These are phyloP conservation scores for Aphodius granarius DNA, from an alignment of 2,888 invertebrate species.

Conservation along the genomic window DNA sequence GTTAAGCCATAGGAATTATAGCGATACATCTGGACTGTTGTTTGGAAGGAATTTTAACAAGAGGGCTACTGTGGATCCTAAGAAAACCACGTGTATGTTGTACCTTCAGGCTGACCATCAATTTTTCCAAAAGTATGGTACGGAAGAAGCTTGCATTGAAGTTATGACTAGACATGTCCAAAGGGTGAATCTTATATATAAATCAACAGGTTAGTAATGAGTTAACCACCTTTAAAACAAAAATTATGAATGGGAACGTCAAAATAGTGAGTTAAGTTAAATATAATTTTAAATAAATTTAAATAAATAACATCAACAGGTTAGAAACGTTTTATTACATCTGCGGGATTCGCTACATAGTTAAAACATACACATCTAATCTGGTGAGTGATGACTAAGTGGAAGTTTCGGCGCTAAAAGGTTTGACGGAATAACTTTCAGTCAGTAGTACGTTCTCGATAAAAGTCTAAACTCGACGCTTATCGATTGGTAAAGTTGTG, in stretches of 20 bases:
- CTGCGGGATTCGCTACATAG: too few species aligned
- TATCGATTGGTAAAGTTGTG: neutral
- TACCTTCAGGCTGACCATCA: conserved; percentile 96
- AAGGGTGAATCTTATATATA: conserved; percentile 86
- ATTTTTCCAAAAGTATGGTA: conserved; percentile 92
- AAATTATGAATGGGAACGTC: too few species aligned
- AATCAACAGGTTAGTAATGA: conserved; percentile 72
- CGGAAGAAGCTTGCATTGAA: conserved; percentile 92
- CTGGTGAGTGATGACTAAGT: neutral
- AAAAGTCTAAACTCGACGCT: neutral
- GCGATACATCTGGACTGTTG: conserved; percentile 55
- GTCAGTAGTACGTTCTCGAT: neutral
- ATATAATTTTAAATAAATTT: too few species aligned
- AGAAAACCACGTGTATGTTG: conserved; percentile 91
- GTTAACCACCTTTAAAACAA: too few species aligned
- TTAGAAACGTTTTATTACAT: too few species aligned
- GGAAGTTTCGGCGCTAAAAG: neutral
- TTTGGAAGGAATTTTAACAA: conserved; percentile 63
- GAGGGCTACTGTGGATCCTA: conserved; percentile 75
- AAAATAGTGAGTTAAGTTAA: too few species aligned
- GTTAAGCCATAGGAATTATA: conserved; percentile 40
- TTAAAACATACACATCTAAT: neutral
- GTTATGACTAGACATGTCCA: conserved; percentile 95
- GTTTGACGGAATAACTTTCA: neutral
- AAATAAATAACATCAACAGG: too few species aligned